Conservation (phyloP, 23 tunicate species). For the Trididemnum nubilum region DNA sequence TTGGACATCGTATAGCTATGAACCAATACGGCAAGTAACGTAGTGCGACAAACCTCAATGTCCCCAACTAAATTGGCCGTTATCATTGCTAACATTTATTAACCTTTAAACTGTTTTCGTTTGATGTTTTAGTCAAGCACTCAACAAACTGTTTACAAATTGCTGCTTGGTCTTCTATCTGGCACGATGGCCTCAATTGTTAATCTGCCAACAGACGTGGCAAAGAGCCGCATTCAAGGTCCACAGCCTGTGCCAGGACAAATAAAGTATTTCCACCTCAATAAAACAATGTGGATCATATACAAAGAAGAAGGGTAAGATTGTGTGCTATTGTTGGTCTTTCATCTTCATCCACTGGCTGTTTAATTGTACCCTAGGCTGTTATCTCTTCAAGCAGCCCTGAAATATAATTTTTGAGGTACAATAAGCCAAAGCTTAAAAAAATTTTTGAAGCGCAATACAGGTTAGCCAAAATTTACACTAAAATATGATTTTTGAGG, state of each 20-base stretch:
- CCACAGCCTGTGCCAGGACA: constrained; percentile 87
- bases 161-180: constrained; percentile 61
- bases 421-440: no score
- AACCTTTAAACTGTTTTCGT: no score
- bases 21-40: no score
- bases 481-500: no score
- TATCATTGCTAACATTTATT: no score
- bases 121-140: no score
- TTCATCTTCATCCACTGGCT: background rate
- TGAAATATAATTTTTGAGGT: background rate
- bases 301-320: constrained; percentile 90
- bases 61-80: no score
- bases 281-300: constrained; percentile 64
- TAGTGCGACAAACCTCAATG: no score
- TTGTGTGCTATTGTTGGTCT: no score
- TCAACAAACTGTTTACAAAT: constrained; percentile 49
- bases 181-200: constrained; percentile 89
- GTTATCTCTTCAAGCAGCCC: background rate
- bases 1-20: no score
- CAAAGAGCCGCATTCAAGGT: constrained; percentile 94
- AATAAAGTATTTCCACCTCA: constrained; percentile 76
- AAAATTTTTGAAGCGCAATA: no score
- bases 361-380: background rate
- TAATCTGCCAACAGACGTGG: constrained; percentile 96
- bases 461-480: no score